Percentiles rank a stretch among this genome's conserved stretches.
Evolutionary conservation across 2,888 invertebrate species (phyloP).

Genomic region (Ormyrus rosae): DNA sequence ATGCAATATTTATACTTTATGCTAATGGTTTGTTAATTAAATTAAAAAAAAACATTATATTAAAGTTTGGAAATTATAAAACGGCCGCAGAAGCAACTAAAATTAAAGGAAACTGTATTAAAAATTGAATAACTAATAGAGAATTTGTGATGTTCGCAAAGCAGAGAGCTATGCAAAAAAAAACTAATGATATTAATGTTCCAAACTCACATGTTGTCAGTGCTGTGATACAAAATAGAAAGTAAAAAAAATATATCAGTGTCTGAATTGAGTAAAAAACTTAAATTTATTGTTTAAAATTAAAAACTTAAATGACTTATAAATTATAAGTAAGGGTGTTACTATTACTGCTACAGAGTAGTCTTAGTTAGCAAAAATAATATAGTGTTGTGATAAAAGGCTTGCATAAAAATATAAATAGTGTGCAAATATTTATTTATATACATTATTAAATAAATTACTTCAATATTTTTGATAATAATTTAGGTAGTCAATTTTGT

Average conservation of each 20-base stretch:
- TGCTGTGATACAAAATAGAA: slow-evolving; percentile 59
- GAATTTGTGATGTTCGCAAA: slow-evolving; percentile 19
- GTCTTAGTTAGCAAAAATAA: slow-evolving; percentile 25
- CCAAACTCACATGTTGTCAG: slow-evolving; percentile 65
- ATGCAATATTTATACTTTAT: neutral
- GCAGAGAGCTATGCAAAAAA: slow-evolving; percentile 35
- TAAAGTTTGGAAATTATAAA: slow-evolving; percentile 4
- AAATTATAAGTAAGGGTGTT: neutral
- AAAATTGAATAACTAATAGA: slow-evolving; percentile 6
- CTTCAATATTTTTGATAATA: too few species aligned
- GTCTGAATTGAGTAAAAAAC: slow-evolving; percentile 29
- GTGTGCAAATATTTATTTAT: neutral
- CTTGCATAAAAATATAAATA: slow-evolving; percentile 39
- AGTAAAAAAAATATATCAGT: slow-evolving; percentile 57
- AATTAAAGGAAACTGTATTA: slow-evolving; percentile 37
- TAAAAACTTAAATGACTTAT: slow-evolving; percentile 41
- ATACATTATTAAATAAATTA: too few species aligned
- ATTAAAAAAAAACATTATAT: neutral
- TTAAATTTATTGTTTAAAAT: slow-evolving; percentile 16
- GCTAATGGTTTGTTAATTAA: slow-evolving; percentile 5
- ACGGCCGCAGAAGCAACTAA: slow-evolving; percentile 40
- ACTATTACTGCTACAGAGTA: neutral
- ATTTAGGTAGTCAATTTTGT: too few species aligned
- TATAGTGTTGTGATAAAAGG: slow-evolving; percentile 22
- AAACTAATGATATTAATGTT: slow-evolving; percentile 49